These are phyloP conservation scores for Plutella xylostella DNA, from an alignment of 2,888 invertebrate genomes.

Conservation along the genomic window DNA sequence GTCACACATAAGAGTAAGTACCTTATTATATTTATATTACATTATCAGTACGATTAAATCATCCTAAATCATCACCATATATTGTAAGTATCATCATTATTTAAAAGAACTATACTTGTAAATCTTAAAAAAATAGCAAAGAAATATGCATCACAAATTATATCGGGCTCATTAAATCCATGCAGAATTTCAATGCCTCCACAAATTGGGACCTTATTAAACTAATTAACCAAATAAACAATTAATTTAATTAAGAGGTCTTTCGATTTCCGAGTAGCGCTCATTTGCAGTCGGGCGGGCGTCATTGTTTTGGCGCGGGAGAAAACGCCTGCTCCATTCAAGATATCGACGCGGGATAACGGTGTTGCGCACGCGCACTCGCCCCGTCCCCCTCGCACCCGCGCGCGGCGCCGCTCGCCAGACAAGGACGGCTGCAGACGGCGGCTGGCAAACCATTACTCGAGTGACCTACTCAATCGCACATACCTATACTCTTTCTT, in stretches of 20 bases:
- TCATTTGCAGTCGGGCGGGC: slow-evolving; percentile 32
- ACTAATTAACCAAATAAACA: slow-evolving; percentile 17
- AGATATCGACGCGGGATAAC: slow-evolving; percentile 66
- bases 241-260: slow-evolving; percentile 41
- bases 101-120: no score
- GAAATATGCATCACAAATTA: no score
- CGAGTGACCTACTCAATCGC: slow-evolving; percentile 68
- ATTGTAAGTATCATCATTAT: no score
- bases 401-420: slow-evolving; percentile 1
- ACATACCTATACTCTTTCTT: slow-evolving; percentile 72
- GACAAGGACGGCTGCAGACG: slow-evolving; percentile 40
- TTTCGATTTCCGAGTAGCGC: slow-evolving; percentile 56
- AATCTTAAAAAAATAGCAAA: no score
- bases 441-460: slow-evolving; percentile 59
- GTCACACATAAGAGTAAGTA: no score
- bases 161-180: no score
- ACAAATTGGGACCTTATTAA: no score
- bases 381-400: slow-evolving; percentile 26
- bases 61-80: no score
- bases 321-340: slow-evolving; percentile 70
- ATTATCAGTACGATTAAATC: no score
- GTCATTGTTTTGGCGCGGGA: slow-evolving; percentile 66
- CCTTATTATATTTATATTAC: no score
- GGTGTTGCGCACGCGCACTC: slow-evolving; percentile 54
- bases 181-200: no score